phyloP scores from a whole-genome alignment of 2,797 vertebrate species.

The Acropternis orthonyx region DNA sequence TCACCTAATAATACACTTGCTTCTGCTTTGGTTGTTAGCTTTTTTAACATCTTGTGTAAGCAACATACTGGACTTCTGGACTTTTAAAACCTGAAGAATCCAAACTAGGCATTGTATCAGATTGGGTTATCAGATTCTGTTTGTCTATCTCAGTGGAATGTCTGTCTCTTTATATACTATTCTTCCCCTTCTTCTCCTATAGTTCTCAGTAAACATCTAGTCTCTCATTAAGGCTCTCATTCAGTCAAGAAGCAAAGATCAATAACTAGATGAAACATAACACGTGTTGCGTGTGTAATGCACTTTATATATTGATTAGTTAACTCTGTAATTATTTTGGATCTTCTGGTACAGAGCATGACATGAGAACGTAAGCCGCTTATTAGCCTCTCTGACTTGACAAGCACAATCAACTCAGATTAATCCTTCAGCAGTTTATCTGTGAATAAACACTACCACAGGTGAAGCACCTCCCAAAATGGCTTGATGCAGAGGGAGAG shows the following conservation, averaged over 20 bases:
- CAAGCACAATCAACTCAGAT: neutral
- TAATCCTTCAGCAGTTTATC: neutral
- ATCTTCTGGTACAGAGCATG: neutral
- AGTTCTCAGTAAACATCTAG: neutral
- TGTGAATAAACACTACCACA: neutral
- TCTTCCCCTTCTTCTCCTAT: neutral
- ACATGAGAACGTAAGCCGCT: neutral
- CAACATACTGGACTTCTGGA: neutral
- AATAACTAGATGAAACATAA: neutral
- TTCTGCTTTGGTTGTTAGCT: neutral
- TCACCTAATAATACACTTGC: neutral
- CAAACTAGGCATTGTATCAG: neutral
- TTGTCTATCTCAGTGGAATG: neutral
- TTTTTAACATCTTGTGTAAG: neutral
- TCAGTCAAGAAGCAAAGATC: constrained; percentile 3
- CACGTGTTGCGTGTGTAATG: neutral
- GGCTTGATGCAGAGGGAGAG: neutral
- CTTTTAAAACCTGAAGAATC: neutral
- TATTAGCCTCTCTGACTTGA: neutral
- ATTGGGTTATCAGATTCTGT: neutral
- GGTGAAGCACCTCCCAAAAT: neutral
- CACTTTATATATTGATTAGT: neutral
- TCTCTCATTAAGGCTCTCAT: neutral
- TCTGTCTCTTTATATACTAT: neutral
- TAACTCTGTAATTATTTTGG: neutral